phyloP scores from a whole-genome alignment of 2,113 vertebrate species.

The Trematomus loennbergii region DNA sequence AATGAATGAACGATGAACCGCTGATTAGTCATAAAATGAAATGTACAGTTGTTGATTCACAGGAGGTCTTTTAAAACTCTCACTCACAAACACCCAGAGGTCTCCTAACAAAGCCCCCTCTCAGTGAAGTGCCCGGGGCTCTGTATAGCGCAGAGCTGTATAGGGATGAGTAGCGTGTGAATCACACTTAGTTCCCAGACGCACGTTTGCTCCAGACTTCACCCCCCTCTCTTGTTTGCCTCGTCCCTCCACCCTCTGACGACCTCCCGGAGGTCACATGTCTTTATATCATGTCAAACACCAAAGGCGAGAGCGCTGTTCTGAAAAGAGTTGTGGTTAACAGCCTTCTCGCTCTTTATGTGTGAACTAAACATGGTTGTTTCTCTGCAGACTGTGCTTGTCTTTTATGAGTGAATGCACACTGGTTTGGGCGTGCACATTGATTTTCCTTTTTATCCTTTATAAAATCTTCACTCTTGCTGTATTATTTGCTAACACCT shows the following conservation, averaged over 20 bases:
- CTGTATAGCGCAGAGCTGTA: constrained; percentile 50
- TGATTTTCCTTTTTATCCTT: background rate
- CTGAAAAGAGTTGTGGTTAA: constrained; percentile 21
- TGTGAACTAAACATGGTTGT: background rate
- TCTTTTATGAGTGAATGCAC: background rate
- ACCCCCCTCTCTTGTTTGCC: constrained; percentile 44
- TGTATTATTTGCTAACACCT: background rate
- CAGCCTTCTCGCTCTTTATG: background rate
- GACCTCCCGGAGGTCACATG: constrained; percentile 68
- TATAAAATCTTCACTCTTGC: background rate
- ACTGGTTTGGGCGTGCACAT: too few relatives aligned
- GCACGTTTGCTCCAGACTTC: constrained; percentile 57
- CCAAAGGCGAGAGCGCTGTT: constrained; percentile 28
- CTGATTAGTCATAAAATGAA: constrained; percentile 48
- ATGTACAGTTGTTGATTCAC: constrained; percentile 48
- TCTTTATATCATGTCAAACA: constrained; percentile 69
- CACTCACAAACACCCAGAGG: constrained; percentile 54
- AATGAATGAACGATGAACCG: constrained; percentile 29
- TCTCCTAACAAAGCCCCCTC: constrained; percentile 66
- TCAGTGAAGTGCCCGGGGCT: constrained; percentile 63
- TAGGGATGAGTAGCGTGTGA: constrained; percentile 74
- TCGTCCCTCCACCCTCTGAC: constrained; percentile 35
- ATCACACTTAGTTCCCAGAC: constrained; percentile 76
- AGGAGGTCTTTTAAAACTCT: constrained; percentile 37
- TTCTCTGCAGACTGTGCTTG: background rate